These are phyloP conservation scores for Mus musculus DNA, from an alignment of 2,113 vertebrate species.

Conservation along the genomic window GRCm39 chr3:31326001-31326500, in stretches of 20 bases:
- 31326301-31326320: neutral
- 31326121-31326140: neutral
- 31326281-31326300: neutral
- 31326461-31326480: neutral
- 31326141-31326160: neutral
- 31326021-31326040: neutral
- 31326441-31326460: neutral
- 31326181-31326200: neutral
- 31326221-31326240: neutral
- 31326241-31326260: neutral
- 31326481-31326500: neutral
- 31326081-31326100: neutral
- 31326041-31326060: neutral
- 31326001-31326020: neutral
- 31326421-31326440: slow-evolving; percentile 6
- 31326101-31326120: neutral
- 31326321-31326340: neutral
- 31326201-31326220: neutral
- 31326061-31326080: neutral
- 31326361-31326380: neutral
- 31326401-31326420: slow-evolving; percentile 10
- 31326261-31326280: neutral
- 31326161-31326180: neutral
- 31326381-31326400: neutral
- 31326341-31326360: neutral